Evolutionary conservation across 2,113 vertebrate genomes (phyloP), one percentile per base, ranked within the genome.

Genomic region (Anthoscopus minutus): DNA sequence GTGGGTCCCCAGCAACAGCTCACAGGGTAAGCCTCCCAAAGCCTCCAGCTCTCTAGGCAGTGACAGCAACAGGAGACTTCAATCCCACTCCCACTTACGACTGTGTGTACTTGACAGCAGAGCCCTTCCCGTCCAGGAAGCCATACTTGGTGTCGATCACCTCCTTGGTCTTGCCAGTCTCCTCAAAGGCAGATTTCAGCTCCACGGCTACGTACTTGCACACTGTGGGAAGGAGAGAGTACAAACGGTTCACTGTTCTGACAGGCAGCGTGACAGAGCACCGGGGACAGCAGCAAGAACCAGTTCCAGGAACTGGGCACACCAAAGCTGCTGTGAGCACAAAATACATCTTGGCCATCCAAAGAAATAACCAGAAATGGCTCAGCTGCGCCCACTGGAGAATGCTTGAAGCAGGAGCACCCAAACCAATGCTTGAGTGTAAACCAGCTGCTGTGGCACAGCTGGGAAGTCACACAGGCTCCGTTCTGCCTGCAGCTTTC

Each of bases 171-270:
- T 98, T 99, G 45, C 99, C 98, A 0, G 99, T 99, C 96, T 99
- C 99, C 15, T 99, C 98, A 13, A 99, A 99, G 10, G 99, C 98
- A 0, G 98, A 99, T 96, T 99, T 99, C 98, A 99, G 98, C 97
- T 99, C 99, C 72, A 99, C 98, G 0, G 99, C 99, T 27, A 99
- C 98, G 0, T 99, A 99, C 86, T 99, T 99, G 94, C 99, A 99
- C 61, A 99, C 99, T 99, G 96, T 1, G 7, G 76, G 57, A 74
- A 65, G 88, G 61, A 87, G 51, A 88, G 89, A 87, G 91, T 47
- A 84, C 15, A 82, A 30, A 28, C 0, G 1, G 33, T 25, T 91
- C 1, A 1, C 38, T 1, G 2, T 33, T 53, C 50, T 3, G 22
- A 14, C 2, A 21, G 38, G 45, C 30, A 47, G 60, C 0, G 0